Base-by-base conservation (phyloP, 1,140 invertebrate species). In the Micrasema longulum region DNA sequence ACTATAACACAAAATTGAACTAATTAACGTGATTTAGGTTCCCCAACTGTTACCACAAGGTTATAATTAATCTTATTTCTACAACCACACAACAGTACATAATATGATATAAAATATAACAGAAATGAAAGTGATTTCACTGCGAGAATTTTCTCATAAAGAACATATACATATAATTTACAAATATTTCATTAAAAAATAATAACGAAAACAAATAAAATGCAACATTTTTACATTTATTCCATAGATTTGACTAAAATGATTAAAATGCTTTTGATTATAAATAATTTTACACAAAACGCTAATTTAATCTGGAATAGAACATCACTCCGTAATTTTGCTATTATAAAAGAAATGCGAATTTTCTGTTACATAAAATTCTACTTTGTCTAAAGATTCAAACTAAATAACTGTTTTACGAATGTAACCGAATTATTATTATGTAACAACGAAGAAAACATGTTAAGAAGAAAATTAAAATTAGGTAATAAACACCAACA, bases 91-190 rank as follows among this genome's bases (percentile, higher is more conserved):
- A 69, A 57, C 67, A 64, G 45, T 57, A 69, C 23, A 62, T 62
- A 69, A 69, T 69, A 73, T 68, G 57, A 55, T 68, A 64, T 69
- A 69, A 53, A 69, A 16, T 62, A 55, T 71, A 74, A 74, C 69
- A 74, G 41, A 69, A 69, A 69, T 48, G 68, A 69, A 71, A 74
- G 63, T 67, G 20, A 63, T 68, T 67, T 71, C 62, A 70, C 67
- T 48, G 64, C 47, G 47, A 72, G 69, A 66, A 65, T 48, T 50
- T 65, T 73, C 62, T 70, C 62, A 67, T 62, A 75, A 65, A 69
- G 69, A 75, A 75, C 69, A 75, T 47, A n/a, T n/a, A n/a, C n/a
- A 71, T 65, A 65, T 72, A 75, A 75, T 72, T 65, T 75, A 75
- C 65, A 72, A 66, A 73, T 65, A 65, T 50, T 66, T 72, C 47